A percentile compares a stretch with the other conserved stretches of the same genome.
Conservation (phyloP, 1,140 invertebrate species). For the Vollenhovia emeryi region DNA sequence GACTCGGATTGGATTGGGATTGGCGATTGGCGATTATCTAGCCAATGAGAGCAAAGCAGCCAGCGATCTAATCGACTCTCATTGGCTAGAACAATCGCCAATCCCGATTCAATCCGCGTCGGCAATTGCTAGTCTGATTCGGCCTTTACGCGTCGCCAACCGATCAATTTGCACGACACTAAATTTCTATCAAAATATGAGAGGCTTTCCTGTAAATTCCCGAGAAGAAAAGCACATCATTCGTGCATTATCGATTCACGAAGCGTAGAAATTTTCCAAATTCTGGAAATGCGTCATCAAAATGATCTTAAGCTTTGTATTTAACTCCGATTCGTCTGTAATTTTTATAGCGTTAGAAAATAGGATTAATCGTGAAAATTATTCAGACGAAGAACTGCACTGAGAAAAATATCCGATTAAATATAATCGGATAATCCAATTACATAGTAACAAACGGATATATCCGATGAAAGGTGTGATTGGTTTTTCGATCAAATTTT, state of each 20-base stretch:
- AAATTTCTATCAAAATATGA: slow-evolving; percentile 12
- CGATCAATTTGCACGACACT: neutral
- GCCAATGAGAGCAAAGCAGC: too few species aligned
- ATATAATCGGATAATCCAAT: too few species aligned
- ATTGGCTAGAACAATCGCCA: too few species aligned
- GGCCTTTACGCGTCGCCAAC: neutral
- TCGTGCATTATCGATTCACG: slow-evolving; percentile 19
- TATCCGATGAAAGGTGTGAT: too few species aligned
- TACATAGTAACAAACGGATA: too few species aligned
- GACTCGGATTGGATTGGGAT: too few species aligned
- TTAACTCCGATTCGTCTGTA: neutral
- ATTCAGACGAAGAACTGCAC: neutral
- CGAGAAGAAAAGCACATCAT: neutral
- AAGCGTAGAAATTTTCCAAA: neutral
- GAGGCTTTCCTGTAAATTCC: neutral
- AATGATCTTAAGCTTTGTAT: slow-evolving; percentile 5
- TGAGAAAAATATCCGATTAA: too few species aligned
- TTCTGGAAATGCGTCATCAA: neutral
- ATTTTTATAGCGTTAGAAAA: neutral
- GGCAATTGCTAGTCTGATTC: too few species aligned
- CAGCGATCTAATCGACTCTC: too few species aligned
- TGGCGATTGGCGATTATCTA: too few species aligned
- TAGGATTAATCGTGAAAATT: neutral
- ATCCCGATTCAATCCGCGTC: too few species aligned
- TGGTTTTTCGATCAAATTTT: too few species aligned